These are phyloP conservation scores for Ginglymostoma cirratum DNA, from an alignment of 2,113 vertebrate genomes.

Conservation along the genomic window DNA sequence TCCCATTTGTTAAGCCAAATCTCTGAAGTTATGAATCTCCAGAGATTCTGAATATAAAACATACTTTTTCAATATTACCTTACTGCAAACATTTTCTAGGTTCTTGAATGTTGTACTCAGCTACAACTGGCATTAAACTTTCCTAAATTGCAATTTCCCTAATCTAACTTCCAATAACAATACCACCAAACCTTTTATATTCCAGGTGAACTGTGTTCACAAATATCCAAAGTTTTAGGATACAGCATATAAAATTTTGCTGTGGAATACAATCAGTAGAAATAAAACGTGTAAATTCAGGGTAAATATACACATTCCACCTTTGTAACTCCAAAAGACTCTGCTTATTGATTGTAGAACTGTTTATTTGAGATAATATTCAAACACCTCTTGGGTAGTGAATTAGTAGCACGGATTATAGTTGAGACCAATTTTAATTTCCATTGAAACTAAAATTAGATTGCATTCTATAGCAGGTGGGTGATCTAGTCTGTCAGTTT, in stretches of 20 bases:
- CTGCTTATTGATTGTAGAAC: background rate
- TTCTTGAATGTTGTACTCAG: constrained; percentile 44
- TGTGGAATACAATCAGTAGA: background rate
- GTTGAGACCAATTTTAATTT: background rate
- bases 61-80: constrained; percentile 45
- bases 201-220: background rate
- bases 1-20: constrained; percentile 32
- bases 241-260: background rate
- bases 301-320: background rate
- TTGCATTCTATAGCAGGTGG: background rate
- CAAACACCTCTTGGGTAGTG: background rate
- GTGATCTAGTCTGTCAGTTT: background rate
- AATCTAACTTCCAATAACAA: background rate
- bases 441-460: background rate
- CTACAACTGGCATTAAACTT: constrained; percentile 39
- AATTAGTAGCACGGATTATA: background rate
- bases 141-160: background rate
- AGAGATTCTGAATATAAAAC: constrained; percentile 45
- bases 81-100: constrained; percentile 46
- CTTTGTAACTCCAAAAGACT: background rate
- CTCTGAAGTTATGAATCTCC: constrained; percentile 42
- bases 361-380: background rate
- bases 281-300: background rate
- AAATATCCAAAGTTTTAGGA: background rate
- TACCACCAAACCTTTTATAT: background rate